Conservation (phyloP, 2,888 invertebrate species). For the Copidosoma aretas region DNA sequence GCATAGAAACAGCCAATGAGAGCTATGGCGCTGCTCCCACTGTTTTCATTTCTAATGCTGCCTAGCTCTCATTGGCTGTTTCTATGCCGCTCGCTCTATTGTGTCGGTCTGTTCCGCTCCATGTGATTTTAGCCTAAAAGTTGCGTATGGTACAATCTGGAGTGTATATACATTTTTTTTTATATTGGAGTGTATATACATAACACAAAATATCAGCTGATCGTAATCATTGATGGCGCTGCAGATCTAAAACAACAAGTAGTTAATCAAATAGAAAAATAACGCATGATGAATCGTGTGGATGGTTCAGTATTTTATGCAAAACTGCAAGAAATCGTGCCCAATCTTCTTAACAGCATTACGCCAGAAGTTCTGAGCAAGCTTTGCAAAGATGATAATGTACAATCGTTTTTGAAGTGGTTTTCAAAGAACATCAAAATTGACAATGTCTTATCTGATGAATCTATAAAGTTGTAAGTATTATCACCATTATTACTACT, state of each 20-base stretch:
- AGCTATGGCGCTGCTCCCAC: too few relatives aligned
- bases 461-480: slow-evolving; percentile 53
- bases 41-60: too few relatives aligned
- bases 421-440: slow-evolving; percentile 52
- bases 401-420: slow-evolving; percentile 57
- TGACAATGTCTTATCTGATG: slow-evolving; percentile 53
- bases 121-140: too few relatives aligned
- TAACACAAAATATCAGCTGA: not conserved
- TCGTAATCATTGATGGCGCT: slow-evolving; percentile 11
- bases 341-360: slow-evolving; percentile 48
- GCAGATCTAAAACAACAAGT: not conserved
- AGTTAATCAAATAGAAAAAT: not conserved
- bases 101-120: too few relatives aligned
- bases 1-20: too few relatives aligned
- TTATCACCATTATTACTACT: not conserved
- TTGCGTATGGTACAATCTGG: too few relatives aligned
- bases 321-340: slow-evolving; percentile 52
- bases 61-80: too few relatives aligned
- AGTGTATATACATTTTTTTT: too few relatives aligned
- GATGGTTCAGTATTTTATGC: slow-evolving; percentile 47
- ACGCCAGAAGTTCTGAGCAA: slow-evolving; percentile 51
- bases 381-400: slow-evolving; percentile 49
- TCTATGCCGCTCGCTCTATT: too few relatives aligned
- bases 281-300: slow-evolving; percentile 37
- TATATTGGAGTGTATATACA: too few relatives aligned